phyloP scores from a whole-genome alignment of 1,140 invertebrate genomes.

The Hylaeus volcanicus region DNA sequence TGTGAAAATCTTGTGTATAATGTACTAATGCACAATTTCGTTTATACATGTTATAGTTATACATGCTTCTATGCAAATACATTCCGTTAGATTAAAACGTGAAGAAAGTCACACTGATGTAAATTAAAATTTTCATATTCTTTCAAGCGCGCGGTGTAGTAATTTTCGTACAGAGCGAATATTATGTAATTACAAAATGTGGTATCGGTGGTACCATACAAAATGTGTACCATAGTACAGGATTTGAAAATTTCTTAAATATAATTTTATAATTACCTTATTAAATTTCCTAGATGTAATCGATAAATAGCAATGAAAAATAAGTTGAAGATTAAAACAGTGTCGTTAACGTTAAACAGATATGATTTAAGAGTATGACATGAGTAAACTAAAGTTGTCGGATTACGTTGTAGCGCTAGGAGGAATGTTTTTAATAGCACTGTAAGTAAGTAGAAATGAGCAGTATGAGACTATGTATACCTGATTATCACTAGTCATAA shows the following conservation, averaged over 20 bases:
- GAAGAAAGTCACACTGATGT: constrained; percentile 44
- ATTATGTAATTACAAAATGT: constrained; percentile 47
- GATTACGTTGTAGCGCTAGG: constrained; percentile 2
- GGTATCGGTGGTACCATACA: constrained; percentile 27
- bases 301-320: constrained; percentile 25
- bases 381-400: constrained; percentile 38
- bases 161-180: constrained; percentile 20
- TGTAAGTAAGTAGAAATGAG: constrained; percentile 30
- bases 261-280: constrained; percentile 15
- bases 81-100: constrained; percentile 21
- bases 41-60: constrained; percentile 35
- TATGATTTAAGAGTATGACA: constrained; percentile 54
- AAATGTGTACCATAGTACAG: constrained; percentile 41
- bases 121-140: constrained; percentile 45
- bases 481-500: constrained; percentile 10
- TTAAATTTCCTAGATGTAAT: constrained; percentile 9
- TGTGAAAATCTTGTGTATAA: constrained; percentile 22
- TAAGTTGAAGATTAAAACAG: constrained; percentile 19
- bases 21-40: constrained; percentile 37
- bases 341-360: constrained; percentile 18
- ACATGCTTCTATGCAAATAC: constrained; percentile 23
- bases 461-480: constrained; percentile 17
- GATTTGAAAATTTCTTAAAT: constrained; percentile 26
- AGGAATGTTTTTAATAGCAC: not conserved
- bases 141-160: constrained; percentile 41